Conservation (phyloP, 2,888 invertebrate genomes). For the Zygothrica quintamaculata region DNA sequence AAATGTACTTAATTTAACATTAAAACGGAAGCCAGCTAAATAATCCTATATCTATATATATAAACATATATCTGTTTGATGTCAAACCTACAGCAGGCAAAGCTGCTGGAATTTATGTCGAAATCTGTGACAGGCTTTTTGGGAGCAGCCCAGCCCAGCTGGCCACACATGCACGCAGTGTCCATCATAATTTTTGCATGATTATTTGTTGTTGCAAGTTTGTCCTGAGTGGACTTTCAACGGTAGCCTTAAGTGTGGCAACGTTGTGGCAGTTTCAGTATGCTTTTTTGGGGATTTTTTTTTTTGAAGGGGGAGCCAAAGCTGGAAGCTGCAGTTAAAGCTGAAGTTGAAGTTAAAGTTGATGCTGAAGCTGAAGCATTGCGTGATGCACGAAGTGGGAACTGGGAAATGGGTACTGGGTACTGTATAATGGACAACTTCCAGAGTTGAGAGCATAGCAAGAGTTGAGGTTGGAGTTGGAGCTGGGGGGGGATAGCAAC, state of each 20-base stretch:
- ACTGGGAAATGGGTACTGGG: too few relatives aligned
- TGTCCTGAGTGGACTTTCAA: slow-evolving; percentile 58
- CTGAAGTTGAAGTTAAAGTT: slow-evolving; percentile 7
- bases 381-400: slow-evolving; percentile 55
- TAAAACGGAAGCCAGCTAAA: slow-evolving; percentile 42
- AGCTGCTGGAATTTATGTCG: slow-evolving; percentile 55
- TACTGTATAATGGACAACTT: too few relatives aligned
- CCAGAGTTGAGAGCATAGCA: neutral
- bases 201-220: slow-evolving; percentile 53
- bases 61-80: slow-evolving; percentile 8
- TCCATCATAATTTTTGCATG: slow-evolving; percentile 56
- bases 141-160: slow-evolving; percentile 12
- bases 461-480: slow-evolving; percentile 9
- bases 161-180: slow-evolving; percentile 47
- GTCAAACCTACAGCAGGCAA: slow-evolving; percentile 51
- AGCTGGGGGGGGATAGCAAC: slow-evolving; percentile 34
- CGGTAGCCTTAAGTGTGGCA: slow-evolving; percentile 67
- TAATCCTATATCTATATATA: neutral
- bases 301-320: neutral
- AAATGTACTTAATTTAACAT: neutral
- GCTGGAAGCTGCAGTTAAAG: neutral
- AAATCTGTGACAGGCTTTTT: slow-evolving; percentile 33
- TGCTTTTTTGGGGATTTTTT: neutral
- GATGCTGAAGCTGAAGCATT: slow-evolving; percentile 32
- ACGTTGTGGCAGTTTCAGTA: slow-evolving; percentile 27